These are phyloP conservation scores for Enteromius afrohamiltoni DNA, from an alignment of 2,797 vertebrate species.

Conservation along the genomic window DNA sequence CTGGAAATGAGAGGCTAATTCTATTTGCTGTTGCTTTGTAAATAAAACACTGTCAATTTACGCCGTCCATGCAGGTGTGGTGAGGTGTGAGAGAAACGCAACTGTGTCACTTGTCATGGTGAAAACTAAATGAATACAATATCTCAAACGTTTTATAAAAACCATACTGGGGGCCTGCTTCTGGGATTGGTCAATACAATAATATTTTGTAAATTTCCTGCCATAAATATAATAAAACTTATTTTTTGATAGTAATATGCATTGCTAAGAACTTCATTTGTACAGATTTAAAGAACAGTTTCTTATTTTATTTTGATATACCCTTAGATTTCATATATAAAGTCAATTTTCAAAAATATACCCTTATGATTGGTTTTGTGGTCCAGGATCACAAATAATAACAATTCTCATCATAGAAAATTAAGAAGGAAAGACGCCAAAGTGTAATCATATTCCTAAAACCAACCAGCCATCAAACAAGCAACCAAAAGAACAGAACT, in stretches of 20 bases:
- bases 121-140: slow-evolving; percentile 5
- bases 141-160: background rate
- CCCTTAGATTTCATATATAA: too few species aligned
- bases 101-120: background rate
- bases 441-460: background rate
- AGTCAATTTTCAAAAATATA: too few species aligned
- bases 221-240: background rate
- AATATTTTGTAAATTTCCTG: background rate
- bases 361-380: background rate
- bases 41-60: slow-evolving; percentile 55
- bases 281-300: background rate
- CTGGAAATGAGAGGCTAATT: slow-evolving; percentile 44
- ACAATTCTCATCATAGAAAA: background rate
- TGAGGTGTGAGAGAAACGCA: slow-evolving; percentile 16
- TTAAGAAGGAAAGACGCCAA: background rate
- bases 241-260: background rate
- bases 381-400: background rate
- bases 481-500: background rate
- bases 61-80: slow-evolving; percentile 37
- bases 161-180: background rate
- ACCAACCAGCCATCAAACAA: background rate
- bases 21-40: slow-evolving; percentile 39
- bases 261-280: background rate
- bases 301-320: too few species aligned
- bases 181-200: too few species aligned